Percentiles rank a stretch among this genome's conserved stretches.
Evolutionary conservation across 2,888 invertebrate species (phyloP).

Genomic region (Nymphalis urticae): DNA sequence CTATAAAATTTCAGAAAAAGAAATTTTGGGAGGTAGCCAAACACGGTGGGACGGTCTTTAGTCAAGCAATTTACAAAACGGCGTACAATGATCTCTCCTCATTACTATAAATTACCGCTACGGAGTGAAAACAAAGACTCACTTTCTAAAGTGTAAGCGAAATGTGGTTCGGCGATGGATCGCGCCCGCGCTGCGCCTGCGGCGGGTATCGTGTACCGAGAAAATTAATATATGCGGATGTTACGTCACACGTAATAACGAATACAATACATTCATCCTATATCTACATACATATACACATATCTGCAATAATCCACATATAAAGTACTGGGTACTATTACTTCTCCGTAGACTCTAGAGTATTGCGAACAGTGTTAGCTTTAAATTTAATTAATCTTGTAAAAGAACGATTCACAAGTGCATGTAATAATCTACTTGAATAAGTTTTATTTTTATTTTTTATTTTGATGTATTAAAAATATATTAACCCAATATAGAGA

Average conservation of each 20-base stretch:
- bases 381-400: too few relatives aligned
- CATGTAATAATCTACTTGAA: too few relatives aligned
- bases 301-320: too few relatives aligned
- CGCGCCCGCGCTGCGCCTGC: constrained; percentile 19
- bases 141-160: constrained; percentile 73
- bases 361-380: too few relatives aligned
- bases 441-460: too few relatives aligned
- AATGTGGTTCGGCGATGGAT: constrained; percentile 54
- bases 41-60: constrained; percentile 53
- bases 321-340: too few relatives aligned
- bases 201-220: constrained; percentile 38
- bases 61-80: constrained; percentile 64
- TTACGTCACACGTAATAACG: constrained; percentile 47
- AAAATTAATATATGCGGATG: constrained; percentile 64
- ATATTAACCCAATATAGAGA: too few relatives aligned
- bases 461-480: too few relatives aligned
- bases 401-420: too few relatives aligned
- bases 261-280: neutral
- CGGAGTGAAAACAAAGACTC: constrained; percentile 76
- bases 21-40: constrained; percentile 60
- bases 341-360: too few relatives aligned
- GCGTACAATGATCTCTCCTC: constrained; percentile 71
- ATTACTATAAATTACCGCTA: constrained; percentile 69
- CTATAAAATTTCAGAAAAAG: constrained; percentile 42
- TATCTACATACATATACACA: neutral